Evolutionary conservation across 1,140 invertebrate species (phyloP).

Genomic region (Lucilia sericata): DNA sequence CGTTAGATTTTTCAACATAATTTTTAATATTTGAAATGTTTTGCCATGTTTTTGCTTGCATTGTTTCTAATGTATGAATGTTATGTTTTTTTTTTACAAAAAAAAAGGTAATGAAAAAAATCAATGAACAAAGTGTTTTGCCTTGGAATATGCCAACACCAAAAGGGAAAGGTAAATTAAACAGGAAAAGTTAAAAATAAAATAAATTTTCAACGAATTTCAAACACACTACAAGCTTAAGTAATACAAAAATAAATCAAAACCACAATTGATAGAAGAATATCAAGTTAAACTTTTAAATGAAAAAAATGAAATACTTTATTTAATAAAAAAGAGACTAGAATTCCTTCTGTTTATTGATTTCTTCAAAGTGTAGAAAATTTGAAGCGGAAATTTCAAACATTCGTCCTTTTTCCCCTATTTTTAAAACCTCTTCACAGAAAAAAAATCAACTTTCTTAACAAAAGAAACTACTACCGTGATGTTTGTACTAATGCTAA

Average conservation of each 20-base stretch:
- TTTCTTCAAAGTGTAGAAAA: too few relatives aligned
- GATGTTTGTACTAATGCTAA: background rate
- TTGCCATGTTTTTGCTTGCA: background rate
- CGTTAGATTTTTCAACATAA: background rate
- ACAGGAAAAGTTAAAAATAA: too few relatives aligned
- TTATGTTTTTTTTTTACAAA: background rate
- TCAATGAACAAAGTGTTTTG: background rate
- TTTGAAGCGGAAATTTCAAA: background rate
- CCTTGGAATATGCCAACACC: background rate
- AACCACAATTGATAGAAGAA: too few relatives aligned
- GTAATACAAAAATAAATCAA: too few relatives aligned
- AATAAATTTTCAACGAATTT: too few relatives aligned
- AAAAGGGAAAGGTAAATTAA: too few relatives aligned
- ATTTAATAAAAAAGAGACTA: too few relatives aligned
- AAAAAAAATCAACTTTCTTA: background rate
- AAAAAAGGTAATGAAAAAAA: background rate
- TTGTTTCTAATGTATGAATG: background rate
- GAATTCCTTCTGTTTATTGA: too few relatives aligned
- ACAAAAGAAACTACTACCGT: background rate
- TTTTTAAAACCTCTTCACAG: background rate
- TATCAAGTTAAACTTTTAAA: too few relatives aligned
- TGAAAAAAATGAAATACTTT: too few relatives aligned
- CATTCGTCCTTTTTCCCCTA: background rate
- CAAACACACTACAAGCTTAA: too few relatives aligned
- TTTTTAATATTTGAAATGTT: conserved; percentile 17